These are phyloP conservation scores for Whitmania pigra DNA, from an alignment of 1,140 invertebrate genomes.

Conservation along the genomic window DNA sequence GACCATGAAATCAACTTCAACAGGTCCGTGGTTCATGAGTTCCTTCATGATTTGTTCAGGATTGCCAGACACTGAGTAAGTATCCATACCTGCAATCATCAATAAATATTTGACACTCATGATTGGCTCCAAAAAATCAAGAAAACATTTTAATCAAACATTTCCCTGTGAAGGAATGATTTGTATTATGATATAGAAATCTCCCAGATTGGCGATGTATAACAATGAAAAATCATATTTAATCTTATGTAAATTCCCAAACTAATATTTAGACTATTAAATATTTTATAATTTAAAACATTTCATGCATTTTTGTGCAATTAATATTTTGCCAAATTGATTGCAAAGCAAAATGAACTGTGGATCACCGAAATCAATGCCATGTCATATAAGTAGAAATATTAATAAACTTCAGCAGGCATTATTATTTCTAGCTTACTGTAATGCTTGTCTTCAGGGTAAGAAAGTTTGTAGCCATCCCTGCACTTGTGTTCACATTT, in stretches of 20 bases:
- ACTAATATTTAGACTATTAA: not conserved
- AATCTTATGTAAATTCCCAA: not conserved
- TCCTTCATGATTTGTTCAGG: constrained; percentile 62
- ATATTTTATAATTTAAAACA: not conserved
- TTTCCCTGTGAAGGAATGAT: too few relatives aligned
- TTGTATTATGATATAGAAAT: not conserved
- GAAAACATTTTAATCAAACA: too few relatives aligned
- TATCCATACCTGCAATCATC: not conserved
- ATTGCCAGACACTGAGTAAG: not conserved
- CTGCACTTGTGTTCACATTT: constrained; percentile 61
- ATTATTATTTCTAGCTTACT: constrained; percentile 42
- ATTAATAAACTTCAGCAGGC: too few relatives aligned
- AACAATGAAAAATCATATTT: not conserved
- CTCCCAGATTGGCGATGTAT: not conserved
- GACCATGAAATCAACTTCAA: constrained; percentile 77
- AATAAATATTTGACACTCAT: too few relatives aligned
- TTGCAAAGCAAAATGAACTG: too few relatives aligned
- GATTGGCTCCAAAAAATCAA: too few relatives aligned
- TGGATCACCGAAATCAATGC: too few relatives aligned
- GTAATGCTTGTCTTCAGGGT: constrained; percentile 62
- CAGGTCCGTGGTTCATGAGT: constrained; percentile 73
- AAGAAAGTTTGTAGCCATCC: constrained; percentile 54
- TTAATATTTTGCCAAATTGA: too few relatives aligned
- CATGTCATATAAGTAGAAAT: too few relatives aligned
- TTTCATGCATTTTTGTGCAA: too few relatives aligned